These are phyloP conservation scores for Biston stratarius DNA, from an alignment of 2,888 invertebrate genomes.

Conservation along the genomic window DNA sequence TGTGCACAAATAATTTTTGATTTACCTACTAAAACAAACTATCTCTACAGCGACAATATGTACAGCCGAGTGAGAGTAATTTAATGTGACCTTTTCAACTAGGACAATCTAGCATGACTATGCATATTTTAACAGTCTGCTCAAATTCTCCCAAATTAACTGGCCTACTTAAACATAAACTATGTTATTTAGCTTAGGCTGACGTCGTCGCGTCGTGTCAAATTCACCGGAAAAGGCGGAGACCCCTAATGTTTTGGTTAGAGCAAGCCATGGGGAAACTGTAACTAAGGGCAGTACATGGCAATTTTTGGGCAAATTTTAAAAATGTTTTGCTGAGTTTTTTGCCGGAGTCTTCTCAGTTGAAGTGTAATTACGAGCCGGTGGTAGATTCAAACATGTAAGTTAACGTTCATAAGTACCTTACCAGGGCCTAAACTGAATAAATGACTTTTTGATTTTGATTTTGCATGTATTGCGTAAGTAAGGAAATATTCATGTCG, in stretches of 20 bases:
- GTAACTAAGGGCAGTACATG: not conserved
- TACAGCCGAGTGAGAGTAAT: not conserved
- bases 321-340: too few species aligned
- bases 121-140: slow-evolving; percentile 21
- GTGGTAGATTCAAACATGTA: too few species aligned
- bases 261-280: not conserved
- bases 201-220: slow-evolving; percentile 12
- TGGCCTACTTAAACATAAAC: slow-evolving; percentile 15
- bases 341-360: too few species aligned
- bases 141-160: slow-evolving; percentile 29
- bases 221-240: slow-evolving; percentile 29
- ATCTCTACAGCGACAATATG: not conserved
- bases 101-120: slow-evolving; percentile 11
- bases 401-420: too few species aligned
- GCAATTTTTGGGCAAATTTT: not conserved
- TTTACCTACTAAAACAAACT: too few species aligned
- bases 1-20: too few species aligned
- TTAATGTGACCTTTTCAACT: slow-evolving; percentile 3
- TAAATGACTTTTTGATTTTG: too few species aligned
- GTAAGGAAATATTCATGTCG: too few species aligned
- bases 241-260: slow-evolving; percentile 1
- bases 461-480: too few species aligned
- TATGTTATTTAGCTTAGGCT: slow-evolving; percentile 11
- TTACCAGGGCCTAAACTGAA: too few species aligned
- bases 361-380: too few species aligned